Evolutionary conservation across 2,113 vertebrate species (phyloP), one percentile per base, ranked within the genome.

Genomic region (Hemibagrus wyckioides): DNA sequence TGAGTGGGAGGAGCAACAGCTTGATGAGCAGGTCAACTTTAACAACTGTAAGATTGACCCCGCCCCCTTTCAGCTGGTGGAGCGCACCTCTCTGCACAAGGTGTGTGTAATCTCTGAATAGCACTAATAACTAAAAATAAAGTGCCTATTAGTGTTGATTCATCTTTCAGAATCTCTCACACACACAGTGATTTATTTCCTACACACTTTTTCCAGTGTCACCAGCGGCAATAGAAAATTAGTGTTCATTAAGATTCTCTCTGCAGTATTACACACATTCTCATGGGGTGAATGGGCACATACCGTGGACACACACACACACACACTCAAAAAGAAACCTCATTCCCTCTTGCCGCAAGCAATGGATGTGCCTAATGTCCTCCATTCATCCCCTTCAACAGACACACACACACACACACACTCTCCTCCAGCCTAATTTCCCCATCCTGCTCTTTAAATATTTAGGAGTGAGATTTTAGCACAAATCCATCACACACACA

Each of bases 401-500:
- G 80, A 76, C 85, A 83, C 88, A 69, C 87, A 61, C 85, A 44
- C 82, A 57, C 57, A 50, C 86, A 77, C 87, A 57, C 88, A 54
- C 86, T n/a, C 63, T 48, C 75, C 54, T 77, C 69, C 56, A 83
- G 48, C 84, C 39, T 76, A 57, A 56, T 0, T 88, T 83, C 83
- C 86, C 48, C 57, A 82, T 84, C 89, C 88, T 90, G 91, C 90
- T 91, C 90, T 94, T 94, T 94, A 94, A 95, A 94, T 93, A 94
- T 95, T 95, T 93, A 95, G 93, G 86, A 93, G 92, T 86, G 91
- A 85, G 90, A 93, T 94, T 89, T 92, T 93, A 82, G 92, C 91
- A 92, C 89, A 92, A 89, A 93, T 94, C 90, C 90, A 92, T 94
- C 93, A 90, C 90, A 91, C 88, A 84, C 86, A 88, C 90, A 85